phyloP scores from a whole-genome alignment of 2,797 vertebrate species.

The Sebastolobus altivelis region DNA sequence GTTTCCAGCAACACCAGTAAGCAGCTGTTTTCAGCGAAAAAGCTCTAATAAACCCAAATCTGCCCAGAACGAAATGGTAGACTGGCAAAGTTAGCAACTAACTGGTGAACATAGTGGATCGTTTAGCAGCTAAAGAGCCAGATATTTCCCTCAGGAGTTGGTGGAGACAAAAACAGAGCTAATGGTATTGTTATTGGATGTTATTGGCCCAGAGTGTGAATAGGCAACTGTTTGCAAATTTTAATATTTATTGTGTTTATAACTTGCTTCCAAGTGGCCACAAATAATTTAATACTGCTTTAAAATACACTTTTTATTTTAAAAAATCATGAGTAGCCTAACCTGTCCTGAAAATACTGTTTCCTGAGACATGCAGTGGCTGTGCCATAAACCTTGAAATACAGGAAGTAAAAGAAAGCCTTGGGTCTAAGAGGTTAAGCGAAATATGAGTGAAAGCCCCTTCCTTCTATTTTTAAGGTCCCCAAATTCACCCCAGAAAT shows the following conservation, averaged over 20 bases:
- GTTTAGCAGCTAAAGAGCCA: not conserved
- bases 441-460: not conserved
- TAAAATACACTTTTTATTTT: not conserved
- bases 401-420: conserved; percentile 16
- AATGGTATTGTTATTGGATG: not conserved
- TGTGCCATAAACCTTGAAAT: not conserved
- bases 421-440: conserved; percentile 5
- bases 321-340: not conserved
- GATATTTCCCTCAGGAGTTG: not conserved
- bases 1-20: not conserved
- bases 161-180: not conserved
- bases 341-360: not conserved
- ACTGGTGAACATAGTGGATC: not conserved
- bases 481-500: conserved; percentile 7
- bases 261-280: not conserved
- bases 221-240: not conserved
- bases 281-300: not conserved
- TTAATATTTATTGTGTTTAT: not conserved
- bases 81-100: not conserved
- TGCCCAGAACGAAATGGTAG: not conserved
- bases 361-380: not conserved
- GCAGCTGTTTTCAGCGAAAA: not conserved
- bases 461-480: conserved; percentile 8
- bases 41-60: not conserved
- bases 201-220: not conserved